Base-by-base conservation (phyloP, 2,797 vertebrate species). In the Nannoperca australis region DNA sequence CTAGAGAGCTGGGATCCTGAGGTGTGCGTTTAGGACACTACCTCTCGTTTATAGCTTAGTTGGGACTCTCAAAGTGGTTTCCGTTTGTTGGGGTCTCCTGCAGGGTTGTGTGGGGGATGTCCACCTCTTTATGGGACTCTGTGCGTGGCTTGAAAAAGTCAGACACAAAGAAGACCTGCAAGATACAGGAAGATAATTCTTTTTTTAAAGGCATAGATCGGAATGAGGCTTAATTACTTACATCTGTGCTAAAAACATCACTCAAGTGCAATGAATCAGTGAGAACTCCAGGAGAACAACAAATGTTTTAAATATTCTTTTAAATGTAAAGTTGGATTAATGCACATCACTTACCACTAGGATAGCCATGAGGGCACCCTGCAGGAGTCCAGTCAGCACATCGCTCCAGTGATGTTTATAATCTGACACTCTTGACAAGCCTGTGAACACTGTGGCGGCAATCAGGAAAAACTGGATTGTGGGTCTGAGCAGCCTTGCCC, bases 371-470 rank as follows among this genome's bases (percentile, higher is more conserved):
- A 97, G 59, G 0, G 97, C 98, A 1, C 98, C 98, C 93, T 99
- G 98, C 76, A 97, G 89, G 45, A 99, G 96, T 12, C 98, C 98
- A 0, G 91, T 94, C 91, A 99, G 87, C 67, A 99, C 98, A 18
- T 99, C 98, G 2, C 98, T 98, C 97, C 97, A 99, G 64, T 99
- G 98, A 85, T 99, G 98, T 90, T 99, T 99, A 83, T 99, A 99
- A 78, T 99, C 98, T 0, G 98, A 99, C 61, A 99, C 95, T 66
- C 98, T 95, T 0, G 98, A 99, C n/a, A 99, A 91, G 8, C 98
- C 98, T 1, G 99, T 99, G 0, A 95, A 99, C 73, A 99, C 92
- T 0, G 98, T 94, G 4, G 96, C 89, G 0, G 98, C 95, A 11
- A 99, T 92, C 53, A 99, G 95, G 88, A 96, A 97, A 83, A 99